Conservation (phyloP, 2,888 invertebrate species). For the Diaprepes abbreviatus region DNA sequence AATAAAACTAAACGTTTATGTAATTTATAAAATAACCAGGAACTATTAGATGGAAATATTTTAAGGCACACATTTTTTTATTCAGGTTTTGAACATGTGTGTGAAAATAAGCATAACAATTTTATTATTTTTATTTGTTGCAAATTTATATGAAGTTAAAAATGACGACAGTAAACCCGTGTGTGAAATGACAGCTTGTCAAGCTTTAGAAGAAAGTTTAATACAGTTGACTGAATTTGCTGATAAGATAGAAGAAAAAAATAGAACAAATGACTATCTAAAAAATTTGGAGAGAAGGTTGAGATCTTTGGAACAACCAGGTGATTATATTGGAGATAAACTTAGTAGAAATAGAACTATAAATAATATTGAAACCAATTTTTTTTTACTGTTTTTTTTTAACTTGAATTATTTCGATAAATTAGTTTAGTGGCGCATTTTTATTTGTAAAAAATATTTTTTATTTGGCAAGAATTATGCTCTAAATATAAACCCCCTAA, state of each 20-base stretch:
- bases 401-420: no score
- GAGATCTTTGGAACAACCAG: conserved; percentile 78
- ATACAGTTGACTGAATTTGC: conserved; percentile 57
- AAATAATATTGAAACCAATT: no score
- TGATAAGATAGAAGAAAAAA: conserved; percentile 60
- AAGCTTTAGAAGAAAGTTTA: conserved; percentile 68
- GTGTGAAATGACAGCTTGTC: conserved; percentile 71
- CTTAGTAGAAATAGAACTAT: no score
- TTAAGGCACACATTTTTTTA: neutral
- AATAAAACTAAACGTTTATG: conserved; percentile 49
- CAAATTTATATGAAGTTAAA: conserved; percentile 8
- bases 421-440: no score
- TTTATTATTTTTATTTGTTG: neutral
- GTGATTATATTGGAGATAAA: no score
- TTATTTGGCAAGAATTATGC: no score
- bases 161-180: conserved; percentile 20
- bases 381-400: no score
- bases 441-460: no score
- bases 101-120: conserved; percentile 13
- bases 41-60: conserved; percentile 24
- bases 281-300: conserved; percentile 75
- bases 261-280: conserved; percentile 64
- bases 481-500: no score
- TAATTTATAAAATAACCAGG: conserved; percentile 21
- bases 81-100: conserved; percentile 5